phyloP scores from a whole-genome alignment of 2,888 invertebrate species.

The Papilio demoleus region DNA sequence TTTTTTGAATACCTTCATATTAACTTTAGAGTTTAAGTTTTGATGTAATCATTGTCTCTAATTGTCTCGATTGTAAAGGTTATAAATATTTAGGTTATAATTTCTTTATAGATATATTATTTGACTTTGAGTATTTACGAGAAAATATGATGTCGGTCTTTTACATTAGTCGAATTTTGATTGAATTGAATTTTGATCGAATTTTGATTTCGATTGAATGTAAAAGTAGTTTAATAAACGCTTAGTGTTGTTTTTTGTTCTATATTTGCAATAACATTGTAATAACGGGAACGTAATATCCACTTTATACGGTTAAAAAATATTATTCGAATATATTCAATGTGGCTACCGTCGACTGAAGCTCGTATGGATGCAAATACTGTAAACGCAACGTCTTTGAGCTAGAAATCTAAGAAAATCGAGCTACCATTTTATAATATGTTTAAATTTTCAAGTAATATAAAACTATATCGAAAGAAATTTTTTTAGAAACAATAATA shows the following conservation, averaged over 20 bases:
- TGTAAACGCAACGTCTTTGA: conserved; percentile 28
- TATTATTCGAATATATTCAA: conserved; percentile 34
- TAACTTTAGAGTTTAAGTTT: no score
- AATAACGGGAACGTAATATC: conserved; percentile 12
- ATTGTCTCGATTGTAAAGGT: no score
- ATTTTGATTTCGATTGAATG: no score
- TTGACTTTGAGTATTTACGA: no score
- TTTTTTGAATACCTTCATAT: no score
- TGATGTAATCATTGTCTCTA: no score
- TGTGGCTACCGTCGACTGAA: conserved; percentile 1
- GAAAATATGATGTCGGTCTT: no score
- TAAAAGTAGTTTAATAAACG: not conserved
- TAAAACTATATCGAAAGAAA: not conserved
- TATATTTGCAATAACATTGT: conserved; percentile 6
- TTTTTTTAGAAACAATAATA: not conserved
- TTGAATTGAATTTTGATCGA: no score
- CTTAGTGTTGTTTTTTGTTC: not conserved
- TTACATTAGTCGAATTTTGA: no score
- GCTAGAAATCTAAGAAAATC: conserved; percentile 28
- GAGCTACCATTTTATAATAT: conserved; percentile 2
- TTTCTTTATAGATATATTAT: no score
- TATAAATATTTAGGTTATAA: no score
- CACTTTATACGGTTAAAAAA: conserved; percentile 22
- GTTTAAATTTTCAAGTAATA: conserved; percentile 3
- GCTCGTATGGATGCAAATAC: conserved; percentile 39